Percentiles rank a stretch among this genome's conserved stretches.
Conservation (phyloP, 1,140 invertebrate species). For the Drosophila fuyamai region DNA sequence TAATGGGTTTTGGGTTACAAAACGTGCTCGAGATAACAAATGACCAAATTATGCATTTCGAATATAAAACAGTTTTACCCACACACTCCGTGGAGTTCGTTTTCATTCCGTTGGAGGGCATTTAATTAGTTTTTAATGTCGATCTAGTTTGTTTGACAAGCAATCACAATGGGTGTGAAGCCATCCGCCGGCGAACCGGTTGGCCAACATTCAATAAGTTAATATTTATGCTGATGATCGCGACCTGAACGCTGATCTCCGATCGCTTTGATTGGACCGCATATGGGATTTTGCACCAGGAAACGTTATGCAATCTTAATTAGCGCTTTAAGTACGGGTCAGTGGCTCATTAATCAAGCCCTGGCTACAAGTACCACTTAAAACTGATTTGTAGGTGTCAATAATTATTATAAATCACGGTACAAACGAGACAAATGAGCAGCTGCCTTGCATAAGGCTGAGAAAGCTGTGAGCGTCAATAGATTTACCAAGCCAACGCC, state of each 20-base stretch:
- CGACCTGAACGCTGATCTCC: slow-evolving; percentile 9
- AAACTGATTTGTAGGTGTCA: slow-evolving; percentile 76
- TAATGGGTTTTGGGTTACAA: slow-evolving; percentile 81
- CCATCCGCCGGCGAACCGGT: slow-evolving; percentile 31
- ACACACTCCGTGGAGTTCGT: slow-evolving; percentile 25
- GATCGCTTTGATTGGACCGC: slow-evolving; percentile 47
- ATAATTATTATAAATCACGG: slow-evolving; percentile 76
- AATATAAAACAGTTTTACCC: slow-evolving; percentile 47
- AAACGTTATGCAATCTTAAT: slow-evolving; percentile 62
- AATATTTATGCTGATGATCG: slow-evolving; percentile 48
- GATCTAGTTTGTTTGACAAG: slow-evolving; percentile 80
- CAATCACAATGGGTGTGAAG: slow-evolving; percentile 67
- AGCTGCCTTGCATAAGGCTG: slow-evolving; percentile 39
- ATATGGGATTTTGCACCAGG: slow-evolving; percentile 21
- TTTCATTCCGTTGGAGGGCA: slow-evolving; percentile 54
- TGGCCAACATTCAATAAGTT: slow-evolving; percentile 46
- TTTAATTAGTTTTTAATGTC: slow-evolving; percentile 83
- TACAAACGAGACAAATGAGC: slow-evolving; percentile 68
- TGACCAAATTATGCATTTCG: slow-evolving; percentile 71
- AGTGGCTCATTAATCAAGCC: slow-evolving; percentile 64
- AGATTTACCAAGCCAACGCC: slow-evolving; percentile 53
- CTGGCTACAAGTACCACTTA: slow-evolving; percentile 39
- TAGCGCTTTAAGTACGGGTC: slow-evolving; percentile 26
- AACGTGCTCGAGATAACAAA: slow-evolving; percentile 76
- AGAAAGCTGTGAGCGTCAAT: slow-evolving; percentile 49